Evolutionary conservation across 2,888 invertebrate species (phyloP), one percentile per base, ranked within the genome.

Genomic region (Nebria brevicollis): DNA sequence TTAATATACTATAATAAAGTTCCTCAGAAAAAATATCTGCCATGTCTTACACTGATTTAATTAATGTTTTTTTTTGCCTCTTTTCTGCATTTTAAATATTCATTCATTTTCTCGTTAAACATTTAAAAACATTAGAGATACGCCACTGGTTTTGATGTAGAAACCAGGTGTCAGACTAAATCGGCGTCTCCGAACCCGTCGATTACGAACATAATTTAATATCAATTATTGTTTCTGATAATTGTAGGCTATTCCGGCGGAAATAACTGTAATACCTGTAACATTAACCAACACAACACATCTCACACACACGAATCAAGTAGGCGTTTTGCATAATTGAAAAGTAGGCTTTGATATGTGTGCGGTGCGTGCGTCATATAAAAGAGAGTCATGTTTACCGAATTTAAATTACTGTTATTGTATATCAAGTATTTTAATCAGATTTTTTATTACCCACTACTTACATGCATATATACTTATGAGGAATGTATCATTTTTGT

Each of bases 151-250:
- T 13, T 70, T 6, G 6, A 34, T 25, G 34, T 70, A 34, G 34
- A 26, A 70, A 70, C 43, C 25, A 64, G 41, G 73, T 74, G 78
- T 73, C 64, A 73, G 66, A 78, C 68, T 15, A 75, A 72, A 65
- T 74, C 75, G n/a, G 54, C 64, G 75, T 34, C 75, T 80, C 4
- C 54, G 54, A 68, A 68, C 25, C 41, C 75, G 42, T 66, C 68
- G 66, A 78, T 78, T 78, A 78, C 54, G 43, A 54, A 41, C 75
- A 26, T 80, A 75, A 80, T 77, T 77, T 77, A 77, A 72, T 77
- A 80, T 80, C 80, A 80, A 80, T 80, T 80, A 75, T 34, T n/a
- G 13, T n/a, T 54, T 20, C 42, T 20, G 26, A 25, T 75, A 64
- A 75, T 64, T 54, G 54, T 54, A 15, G 75, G 54, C 65, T 75